phyloP scores from a whole-genome alignment of 2,113 vertebrate species.

The Astur gentilis region DNA sequence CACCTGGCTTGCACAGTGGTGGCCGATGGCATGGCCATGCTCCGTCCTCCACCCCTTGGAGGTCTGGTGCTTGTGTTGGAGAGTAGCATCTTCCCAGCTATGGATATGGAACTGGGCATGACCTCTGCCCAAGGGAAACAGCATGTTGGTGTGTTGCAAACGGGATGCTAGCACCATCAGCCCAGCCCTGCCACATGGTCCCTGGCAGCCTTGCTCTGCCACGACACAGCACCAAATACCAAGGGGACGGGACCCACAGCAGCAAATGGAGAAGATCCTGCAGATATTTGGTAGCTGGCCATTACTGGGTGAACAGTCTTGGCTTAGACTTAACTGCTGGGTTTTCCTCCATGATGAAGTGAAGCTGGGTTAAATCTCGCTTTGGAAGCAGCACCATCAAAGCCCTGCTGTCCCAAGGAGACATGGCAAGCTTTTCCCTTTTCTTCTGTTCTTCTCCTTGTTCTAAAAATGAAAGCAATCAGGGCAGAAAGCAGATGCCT shows the following conservation, averaged over 20 bases:
- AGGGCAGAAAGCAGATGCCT: not conserved
- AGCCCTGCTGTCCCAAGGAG: not conserved
- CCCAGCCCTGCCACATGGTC: not conserved
- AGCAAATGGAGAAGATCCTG: not conserved
- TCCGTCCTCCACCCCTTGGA: not conserved
- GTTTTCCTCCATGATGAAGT: not conserved
- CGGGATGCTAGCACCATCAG: rapidly evolving
- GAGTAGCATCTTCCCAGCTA: rapidly evolving
- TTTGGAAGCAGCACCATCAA: not conserved
- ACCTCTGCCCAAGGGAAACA: not conserved
- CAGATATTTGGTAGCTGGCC: not conserved
- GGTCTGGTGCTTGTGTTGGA: not conserved
- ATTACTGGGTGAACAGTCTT: not conserved
- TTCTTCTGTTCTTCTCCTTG: not conserved
- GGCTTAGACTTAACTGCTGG: not conserved
- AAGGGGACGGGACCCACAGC: rapidly evolving
- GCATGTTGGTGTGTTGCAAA: not conserved
- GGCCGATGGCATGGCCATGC: rapidly evolving
- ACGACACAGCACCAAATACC: rapidly evolving
- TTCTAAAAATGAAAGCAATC: not conserved
- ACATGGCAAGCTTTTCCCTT: not conserved
- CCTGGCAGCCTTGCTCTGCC: not conserved
- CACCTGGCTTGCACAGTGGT: not conserved
- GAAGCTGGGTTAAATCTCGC: not conserved
- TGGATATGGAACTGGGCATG: no score